These are phyloP conservation scores for Bubo blakistoni DNA, from an alignment of 2,113 vertebrate species.

Conservation along the genomic window DNA sequence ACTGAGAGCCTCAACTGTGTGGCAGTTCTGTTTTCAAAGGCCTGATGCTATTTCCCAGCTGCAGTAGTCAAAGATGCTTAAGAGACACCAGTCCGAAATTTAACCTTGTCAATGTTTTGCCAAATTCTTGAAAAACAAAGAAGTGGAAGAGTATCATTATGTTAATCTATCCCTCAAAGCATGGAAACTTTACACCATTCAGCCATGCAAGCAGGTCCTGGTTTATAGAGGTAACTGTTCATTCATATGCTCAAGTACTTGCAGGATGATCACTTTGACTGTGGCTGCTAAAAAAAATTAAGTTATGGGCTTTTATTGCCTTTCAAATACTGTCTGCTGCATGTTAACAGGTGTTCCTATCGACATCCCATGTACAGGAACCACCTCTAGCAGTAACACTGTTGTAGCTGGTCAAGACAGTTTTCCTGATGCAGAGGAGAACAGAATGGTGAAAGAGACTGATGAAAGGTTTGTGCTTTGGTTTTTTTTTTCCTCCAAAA, in stretches of 20 bases:
- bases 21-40: not conserved
- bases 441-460: conserved; percentile 83
- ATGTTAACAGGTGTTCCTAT: not conserved
- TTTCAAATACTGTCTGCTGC: not conserved
- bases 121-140: not conserved
- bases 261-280: not conserved
- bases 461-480: conserved; percentile 86
- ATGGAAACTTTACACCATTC: not conserved
- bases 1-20: not conserved
- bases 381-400: conserved; percentile 96
- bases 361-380: conserved; percentile 75
- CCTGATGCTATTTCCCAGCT: not conserved
- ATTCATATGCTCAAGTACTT: not conserved
- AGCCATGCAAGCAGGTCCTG: not conserved
- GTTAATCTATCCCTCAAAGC: not conserved
- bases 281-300: not conserved
- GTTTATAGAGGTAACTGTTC: not conserved
- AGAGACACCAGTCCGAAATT: not conserved
- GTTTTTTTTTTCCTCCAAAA: not conserved
- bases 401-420: conserved; percentile 92
- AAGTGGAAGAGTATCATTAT: not conserved
- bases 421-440: conserved; percentile 87
- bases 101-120: not conserved
- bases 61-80: not conserved
- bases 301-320: not conserved